A percentile compares a stretch with the other conserved stretches of the same genome.
Evolutionary conservation across 2,888 invertebrate genomes (phyloP).

Genomic region (Monoplex corrugatus): DNA sequence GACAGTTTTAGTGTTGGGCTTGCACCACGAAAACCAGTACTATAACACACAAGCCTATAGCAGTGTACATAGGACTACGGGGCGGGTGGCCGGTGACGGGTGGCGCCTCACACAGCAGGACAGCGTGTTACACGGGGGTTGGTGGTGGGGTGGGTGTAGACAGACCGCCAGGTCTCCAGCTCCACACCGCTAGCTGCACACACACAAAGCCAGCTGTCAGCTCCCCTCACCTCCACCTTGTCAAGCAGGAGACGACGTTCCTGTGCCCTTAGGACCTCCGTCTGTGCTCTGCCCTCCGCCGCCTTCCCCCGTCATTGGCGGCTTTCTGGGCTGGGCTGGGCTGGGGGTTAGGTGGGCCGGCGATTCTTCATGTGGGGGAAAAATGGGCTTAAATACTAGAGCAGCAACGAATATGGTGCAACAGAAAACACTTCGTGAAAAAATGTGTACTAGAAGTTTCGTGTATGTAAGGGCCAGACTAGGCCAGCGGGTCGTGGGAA

Average conservation of each 20-base stretch:
- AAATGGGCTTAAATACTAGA: no score
- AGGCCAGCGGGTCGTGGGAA: no score
- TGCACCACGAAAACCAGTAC: no score
- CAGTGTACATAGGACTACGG: not conserved
- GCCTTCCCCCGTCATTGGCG: no score
- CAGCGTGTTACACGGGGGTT: not conserved
- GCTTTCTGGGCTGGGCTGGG: no score
- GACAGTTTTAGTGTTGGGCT: no score
- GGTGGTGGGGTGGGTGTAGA: not conserved
- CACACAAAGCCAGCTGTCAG: conserved; percentile 36
- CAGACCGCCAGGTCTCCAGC: conserved; percentile 28
- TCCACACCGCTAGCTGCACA: conserved; percentile 15
- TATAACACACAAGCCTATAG: not conserved
- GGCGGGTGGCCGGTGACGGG: not conserved
- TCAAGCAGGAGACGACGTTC: conserved; percentile 40
- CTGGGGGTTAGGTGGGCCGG: no score
- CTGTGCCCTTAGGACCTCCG: conserved; percentile 20
- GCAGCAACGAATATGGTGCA: no score
- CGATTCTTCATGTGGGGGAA: no score
- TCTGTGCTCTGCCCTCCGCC: not conserved
- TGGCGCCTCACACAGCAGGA: not conserved
- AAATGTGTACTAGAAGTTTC: no score
- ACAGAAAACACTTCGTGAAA: no score
- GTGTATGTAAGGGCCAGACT: no score
- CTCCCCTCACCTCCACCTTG: conserved; percentile 29